Percentiles rank a stretch among this genome's conserved stretches.
Evolutionary conservation across 2,888 invertebrate genomes (phyloP).

Genomic region (Tipula helvola): DNA sequence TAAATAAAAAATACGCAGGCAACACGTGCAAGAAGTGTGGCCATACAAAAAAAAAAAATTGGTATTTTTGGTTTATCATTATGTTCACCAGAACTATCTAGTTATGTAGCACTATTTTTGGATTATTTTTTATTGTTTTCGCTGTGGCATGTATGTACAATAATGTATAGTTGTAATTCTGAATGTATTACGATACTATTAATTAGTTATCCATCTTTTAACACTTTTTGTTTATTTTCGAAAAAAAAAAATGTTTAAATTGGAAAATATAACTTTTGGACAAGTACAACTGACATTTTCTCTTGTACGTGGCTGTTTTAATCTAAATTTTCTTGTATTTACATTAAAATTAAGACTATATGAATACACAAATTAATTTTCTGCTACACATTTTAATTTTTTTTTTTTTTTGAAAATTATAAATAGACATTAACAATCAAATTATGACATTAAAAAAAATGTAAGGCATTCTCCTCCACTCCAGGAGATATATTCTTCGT

Average conservation of each 20-base stretch:
- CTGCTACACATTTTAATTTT: background rate
- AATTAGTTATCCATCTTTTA: background rate
- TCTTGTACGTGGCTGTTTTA: no score
- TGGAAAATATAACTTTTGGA: no score
- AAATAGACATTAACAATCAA: background rate
- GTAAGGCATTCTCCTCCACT: background rate
- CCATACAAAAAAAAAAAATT: slow-evolving; percentile 10
- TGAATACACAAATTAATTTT: background rate
- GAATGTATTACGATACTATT: background rate
- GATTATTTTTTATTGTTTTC: background rate
- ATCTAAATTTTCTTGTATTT: no score
- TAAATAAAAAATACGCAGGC: background rate
- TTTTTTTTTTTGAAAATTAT: no score
- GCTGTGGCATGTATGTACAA: background rate
- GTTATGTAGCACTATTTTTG: background rate
- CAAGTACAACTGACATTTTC: no score
- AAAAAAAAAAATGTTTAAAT: background rate
- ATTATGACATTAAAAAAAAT: background rate
- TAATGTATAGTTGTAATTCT: no score
- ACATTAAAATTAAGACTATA: background rate
- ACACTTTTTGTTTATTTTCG: background rate
- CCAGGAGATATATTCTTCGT: background rate
- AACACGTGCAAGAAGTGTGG: slow-evolving; percentile 16
- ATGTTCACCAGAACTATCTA: background rate
- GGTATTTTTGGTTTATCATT: background rate